phyloP scores from a whole-genome alignment of 30 jellyfish, hydroid and myxozoan species.

The Mastigias papua region DNA sequence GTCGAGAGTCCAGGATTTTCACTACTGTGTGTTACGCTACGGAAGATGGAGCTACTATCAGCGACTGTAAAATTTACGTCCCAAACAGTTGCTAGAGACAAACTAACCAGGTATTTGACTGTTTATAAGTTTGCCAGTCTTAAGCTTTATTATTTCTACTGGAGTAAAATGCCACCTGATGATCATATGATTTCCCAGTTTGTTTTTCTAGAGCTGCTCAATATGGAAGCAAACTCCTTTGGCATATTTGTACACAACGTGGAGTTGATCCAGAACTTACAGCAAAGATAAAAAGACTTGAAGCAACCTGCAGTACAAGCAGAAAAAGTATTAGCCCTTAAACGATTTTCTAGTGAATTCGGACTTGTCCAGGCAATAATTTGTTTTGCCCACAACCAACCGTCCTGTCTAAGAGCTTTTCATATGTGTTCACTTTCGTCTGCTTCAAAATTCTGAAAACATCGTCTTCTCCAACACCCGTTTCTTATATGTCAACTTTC shows the following conservation, averaged over 20 bases:
- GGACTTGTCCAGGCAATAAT: no score
- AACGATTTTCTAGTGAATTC: no score
- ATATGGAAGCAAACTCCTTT: slow-evolving; percentile 81
- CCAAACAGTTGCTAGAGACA: slow-evolving; percentile 91
- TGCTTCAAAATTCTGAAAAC: no score
- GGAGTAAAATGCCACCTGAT: background rate
- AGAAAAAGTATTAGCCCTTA: slow-evolving; percentile 70
- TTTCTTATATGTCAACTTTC: no score
- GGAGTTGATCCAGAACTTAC: slow-evolving; percentile 54
- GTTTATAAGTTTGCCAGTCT: background rate
- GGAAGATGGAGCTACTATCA: slow-evolving; percentile 45
- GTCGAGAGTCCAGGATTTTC: no score
- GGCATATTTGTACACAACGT: slow-evolving; percentile 60
- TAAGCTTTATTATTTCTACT: no score
- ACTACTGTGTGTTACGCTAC: no score
- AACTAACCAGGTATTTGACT: slow-evolving; percentile 84
- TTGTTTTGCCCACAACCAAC: no score
- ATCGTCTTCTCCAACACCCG: no score
- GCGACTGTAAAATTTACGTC: slow-evolving; percentile 76
- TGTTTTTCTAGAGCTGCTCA: slow-evolving; percentile 75
- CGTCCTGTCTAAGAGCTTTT: no score
- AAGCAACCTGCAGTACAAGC: slow-evolving; percentile 84
- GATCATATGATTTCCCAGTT: background rate
- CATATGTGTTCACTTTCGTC: no score
- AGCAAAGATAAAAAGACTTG: slow-evolving; percentile 75